Conservation (phyloP, 2,797 vertebrate genomes). For the Peromyscus eremicus region DNA sequence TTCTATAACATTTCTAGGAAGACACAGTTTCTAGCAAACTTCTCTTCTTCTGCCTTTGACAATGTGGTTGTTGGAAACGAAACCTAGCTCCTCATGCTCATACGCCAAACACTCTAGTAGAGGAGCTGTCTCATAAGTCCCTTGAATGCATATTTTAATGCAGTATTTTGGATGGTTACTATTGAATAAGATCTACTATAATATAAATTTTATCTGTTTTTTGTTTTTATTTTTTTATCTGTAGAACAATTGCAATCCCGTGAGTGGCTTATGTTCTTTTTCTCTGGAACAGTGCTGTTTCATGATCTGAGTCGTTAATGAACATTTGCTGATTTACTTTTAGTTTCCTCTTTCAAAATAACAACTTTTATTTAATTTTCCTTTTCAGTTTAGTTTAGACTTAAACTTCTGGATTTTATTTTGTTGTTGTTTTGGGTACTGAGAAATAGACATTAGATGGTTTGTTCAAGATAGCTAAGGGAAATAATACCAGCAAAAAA, state of each 20-base stretch:
- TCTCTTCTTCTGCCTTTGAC: not conserved
- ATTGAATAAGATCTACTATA: not conserved
- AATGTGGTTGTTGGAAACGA: not conserved
- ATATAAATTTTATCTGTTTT: not conserved
- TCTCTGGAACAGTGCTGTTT: not conserved
- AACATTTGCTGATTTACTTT: not conserved
- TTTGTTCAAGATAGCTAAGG: slow-evolving; percentile 1
- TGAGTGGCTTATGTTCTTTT: not conserved
- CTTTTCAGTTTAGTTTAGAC: slow-evolving; percentile 10
- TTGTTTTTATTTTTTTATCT: not conserved
- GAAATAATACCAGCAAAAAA: not conserved
- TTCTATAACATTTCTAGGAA: not conserved
- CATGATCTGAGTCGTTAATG: not conserved
- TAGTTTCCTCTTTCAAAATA: slow-evolving; percentile 17
- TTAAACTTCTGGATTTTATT: not conserved
- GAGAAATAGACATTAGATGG: not conserved
- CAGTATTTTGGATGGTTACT: not conserved
- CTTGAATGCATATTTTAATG: not conserved
- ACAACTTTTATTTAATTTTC: not conserved
- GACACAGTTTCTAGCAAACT: not conserved
- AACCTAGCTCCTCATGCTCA: not conserved
- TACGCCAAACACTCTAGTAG: not conserved
- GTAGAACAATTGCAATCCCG: not conserved
- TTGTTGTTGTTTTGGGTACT: not conserved
- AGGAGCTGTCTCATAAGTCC: rapidly evolving